A percentile compares a stretch with the other conserved stretches of the same genome.
Conservation (phyloP, 2,888 invertebrate genomes). For the Patella caerulea region DNA sequence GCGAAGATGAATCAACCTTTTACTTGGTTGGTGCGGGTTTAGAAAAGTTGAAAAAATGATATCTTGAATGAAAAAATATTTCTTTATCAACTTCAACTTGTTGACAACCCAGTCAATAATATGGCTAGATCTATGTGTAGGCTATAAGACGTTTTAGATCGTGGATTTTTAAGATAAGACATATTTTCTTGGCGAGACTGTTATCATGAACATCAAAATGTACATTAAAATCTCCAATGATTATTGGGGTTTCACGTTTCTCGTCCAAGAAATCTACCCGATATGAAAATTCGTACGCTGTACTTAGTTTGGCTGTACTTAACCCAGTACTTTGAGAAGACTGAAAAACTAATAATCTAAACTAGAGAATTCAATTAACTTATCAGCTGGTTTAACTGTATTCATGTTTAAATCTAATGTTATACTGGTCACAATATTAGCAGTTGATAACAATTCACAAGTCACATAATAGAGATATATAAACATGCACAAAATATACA, state of each 20-base stretch:
- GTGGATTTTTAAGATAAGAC: neutral
- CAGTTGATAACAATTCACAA: too few species aligned
- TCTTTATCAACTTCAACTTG: neutral
- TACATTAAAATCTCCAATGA: neutral
- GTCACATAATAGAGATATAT: too few species aligned
- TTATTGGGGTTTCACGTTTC: neutral
- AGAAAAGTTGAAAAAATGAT: neutral
- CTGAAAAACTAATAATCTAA: too few species aligned
- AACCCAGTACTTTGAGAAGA: too few species aligned
- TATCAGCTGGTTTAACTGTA: too few species aligned
- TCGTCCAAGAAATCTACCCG: neutral
- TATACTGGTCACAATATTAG: too few species aligned
- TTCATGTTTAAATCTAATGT: too few species aligned
- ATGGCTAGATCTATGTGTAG: neutral
- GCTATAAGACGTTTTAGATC: neutral
- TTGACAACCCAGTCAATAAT: neutral
- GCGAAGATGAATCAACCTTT: neutral
- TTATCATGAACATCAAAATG: neutral
- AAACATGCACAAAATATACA: too few species aligned
- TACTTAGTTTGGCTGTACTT: too few species aligned
- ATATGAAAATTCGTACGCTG: neutral
- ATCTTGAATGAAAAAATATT: neutral
- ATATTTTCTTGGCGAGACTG: neutral
- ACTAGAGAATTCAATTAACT: too few species aligned
- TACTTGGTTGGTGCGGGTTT: neutral